Evolutionary conservation across 1,140 invertebrate genomes (phyloP).

Genomic region (Drosophila melanogaster): DNA sequence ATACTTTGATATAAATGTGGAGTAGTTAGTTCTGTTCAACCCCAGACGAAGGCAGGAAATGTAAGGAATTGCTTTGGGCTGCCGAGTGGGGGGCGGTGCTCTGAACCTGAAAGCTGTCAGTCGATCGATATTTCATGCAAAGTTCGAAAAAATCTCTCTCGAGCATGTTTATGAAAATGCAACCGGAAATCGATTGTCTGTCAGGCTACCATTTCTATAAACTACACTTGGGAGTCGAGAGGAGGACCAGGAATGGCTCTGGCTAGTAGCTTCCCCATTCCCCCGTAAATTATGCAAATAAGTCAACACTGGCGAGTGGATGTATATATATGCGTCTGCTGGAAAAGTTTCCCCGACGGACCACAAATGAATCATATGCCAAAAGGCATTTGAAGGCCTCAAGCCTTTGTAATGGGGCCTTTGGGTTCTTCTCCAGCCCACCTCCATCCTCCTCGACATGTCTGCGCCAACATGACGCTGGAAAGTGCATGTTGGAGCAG

Average conservation of each 20-base stretch:
- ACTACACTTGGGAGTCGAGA: conserved; percentile 18
- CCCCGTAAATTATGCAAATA: conserved; percentile 72
- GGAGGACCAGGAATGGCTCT: conserved; percentile 13
- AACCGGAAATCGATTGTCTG: conserved; percentile 78
- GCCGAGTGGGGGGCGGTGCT: neutral
- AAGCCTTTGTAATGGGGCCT: conserved; percentile 63
- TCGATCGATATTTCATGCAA: conserved; percentile 75
- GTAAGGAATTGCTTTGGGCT: conserved; percentile 60
- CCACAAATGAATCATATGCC: conserved; percentile 70
- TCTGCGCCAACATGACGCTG: conserved; percentile 36
- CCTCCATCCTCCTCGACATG: neutral
- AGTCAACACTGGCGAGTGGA: conserved; percentile 37
- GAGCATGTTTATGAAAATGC: conserved; percentile 79
- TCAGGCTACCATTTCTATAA: conserved; percentile 67
- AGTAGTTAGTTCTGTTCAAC: conserved; percentile 50
- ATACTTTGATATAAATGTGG: conserved; percentile 44
- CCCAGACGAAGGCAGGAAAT: conserved; percentile 67
- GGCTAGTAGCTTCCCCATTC: conserved; percentile 32
- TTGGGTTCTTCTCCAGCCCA: conserved; percentile 36
- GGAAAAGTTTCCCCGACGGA: conserved; percentile 29
- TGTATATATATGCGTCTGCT: conserved; percentile 34
- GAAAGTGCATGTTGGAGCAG: conserved; percentile 23
- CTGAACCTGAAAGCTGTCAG: conserved; percentile 73
- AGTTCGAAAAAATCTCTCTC: conserved; percentile 57
- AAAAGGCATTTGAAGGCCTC: conserved; percentile 62